Percentiles rank a stretch among this genome's conserved stretches.
phyloP scores from a whole-genome alignment of 2,797 vertebrate species.

The Catharus ustulatus region DNA sequence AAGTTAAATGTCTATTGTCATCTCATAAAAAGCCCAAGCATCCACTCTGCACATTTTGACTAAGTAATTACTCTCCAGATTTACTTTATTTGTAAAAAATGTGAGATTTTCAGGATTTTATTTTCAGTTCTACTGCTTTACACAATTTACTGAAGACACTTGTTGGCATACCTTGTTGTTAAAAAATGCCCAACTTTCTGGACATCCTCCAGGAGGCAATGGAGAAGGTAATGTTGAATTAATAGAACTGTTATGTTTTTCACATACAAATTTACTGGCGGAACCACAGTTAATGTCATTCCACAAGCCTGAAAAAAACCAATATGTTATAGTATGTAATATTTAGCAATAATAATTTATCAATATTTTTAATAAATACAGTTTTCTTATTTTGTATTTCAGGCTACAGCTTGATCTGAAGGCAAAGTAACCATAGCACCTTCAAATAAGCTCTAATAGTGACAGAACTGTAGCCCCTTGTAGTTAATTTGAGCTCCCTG shows the following conservation, averaged over 20 bases:
- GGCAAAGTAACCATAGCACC: not conserved
- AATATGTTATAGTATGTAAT: not conserved
- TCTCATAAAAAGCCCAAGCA: not conserved
- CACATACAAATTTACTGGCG: constrained; percentile 14
- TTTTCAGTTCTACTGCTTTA: not conserved
- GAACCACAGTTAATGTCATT: constrained; percentile 41
- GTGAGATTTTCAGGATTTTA: not conserved
- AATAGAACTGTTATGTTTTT: constrained; percentile 36
- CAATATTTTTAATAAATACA: not conserved
- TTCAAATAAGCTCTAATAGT: not conserved
- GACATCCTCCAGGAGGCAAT: constrained; percentile 8
- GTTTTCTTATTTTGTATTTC: not conserved
- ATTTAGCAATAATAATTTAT: not conserved
- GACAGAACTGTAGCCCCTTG: not conserved
- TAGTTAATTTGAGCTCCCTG: not conserved
- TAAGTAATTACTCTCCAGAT: not conserved
- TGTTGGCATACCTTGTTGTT: constrained; percentile 23
- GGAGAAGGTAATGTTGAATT: not conserved
- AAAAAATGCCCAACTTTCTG: constrained; percentile 28
- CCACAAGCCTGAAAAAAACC: constrained; percentile 29
- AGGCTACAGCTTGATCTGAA: not conserved
- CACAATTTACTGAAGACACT: not conserved
- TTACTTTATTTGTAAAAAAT: not conserved
- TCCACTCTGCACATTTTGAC: not conserved
- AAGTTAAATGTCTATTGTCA: not conserved